A percentile compares a stretch with the other conserved stretches of the same genome.
phyloP scores from a whole-genome alignment of 35 echinoderm and acorn worm species.

The Heliocidaris tuberculata region DNA sequence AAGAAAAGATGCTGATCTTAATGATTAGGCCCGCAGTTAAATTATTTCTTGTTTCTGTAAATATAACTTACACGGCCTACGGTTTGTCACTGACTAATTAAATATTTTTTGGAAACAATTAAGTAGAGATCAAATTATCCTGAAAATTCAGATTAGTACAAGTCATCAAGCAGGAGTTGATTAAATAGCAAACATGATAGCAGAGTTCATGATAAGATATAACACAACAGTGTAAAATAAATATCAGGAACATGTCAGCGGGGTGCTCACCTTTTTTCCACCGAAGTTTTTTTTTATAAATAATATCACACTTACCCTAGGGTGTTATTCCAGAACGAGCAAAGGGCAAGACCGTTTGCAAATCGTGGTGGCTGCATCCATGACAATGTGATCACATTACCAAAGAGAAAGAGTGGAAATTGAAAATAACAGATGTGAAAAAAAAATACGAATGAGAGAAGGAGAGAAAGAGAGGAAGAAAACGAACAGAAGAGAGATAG shows the following conservation, averaged over 20 bases:
- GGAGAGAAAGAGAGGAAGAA: no score
- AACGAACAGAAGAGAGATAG: no score
- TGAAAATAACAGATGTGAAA: not conserved
- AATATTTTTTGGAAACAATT: no score
- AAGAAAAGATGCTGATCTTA: no score
- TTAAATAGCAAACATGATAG: not conserved
- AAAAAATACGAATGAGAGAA: no score
- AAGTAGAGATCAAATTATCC: no score
- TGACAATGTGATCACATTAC: not conserved
- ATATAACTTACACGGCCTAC: no score
- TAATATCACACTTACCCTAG: constrained; percentile 15
- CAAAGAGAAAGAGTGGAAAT: not conserved
- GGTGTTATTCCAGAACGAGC: constrained; percentile 10
- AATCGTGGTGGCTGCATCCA: not conserved
- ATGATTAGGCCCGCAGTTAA: no score
- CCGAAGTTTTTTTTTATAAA: not conserved
- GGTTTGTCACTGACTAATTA: no score
- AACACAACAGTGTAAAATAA: not conserved
- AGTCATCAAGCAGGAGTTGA: no score
- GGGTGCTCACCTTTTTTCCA: not conserved
- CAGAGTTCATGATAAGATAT: not conserved
- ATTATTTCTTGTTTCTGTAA: no score
- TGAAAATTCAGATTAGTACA: no score
- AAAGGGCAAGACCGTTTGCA: not conserved
- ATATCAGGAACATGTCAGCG: not conserved